Base-by-base conservation (phyloP, 2,797 vertebrate species). In the Sebastes trivittatus region DNA sequence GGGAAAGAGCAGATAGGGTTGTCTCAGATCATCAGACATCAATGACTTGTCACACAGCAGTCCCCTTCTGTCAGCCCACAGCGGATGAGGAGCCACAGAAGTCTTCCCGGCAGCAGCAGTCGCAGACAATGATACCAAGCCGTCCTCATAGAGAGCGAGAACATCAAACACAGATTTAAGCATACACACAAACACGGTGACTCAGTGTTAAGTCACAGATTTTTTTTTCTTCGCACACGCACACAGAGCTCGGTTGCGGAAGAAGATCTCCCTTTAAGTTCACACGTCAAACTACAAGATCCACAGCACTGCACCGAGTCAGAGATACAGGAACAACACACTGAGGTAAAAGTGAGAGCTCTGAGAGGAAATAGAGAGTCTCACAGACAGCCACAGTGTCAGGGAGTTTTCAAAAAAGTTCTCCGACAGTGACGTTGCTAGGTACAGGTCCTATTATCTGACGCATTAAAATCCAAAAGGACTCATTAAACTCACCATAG, bases 11-110 rank as follows among this genome's bases (percentile, higher is more conserved):
- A 84, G 75, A 86, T 22, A 73, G 74, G 71, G 80, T 78, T 87
- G 74, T 82, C 78, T 88, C 65, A 86, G 89, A 93, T 92, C 92
- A 88, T 75, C 72, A 73, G 65, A 92, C 92, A 91, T 93, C 89
- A 92, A 66, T 91, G 82, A 74, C 82, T 89, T 92, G 89, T 93
- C 92, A 92, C 72, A 69, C 72, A 83, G 81, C 82, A 81, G 76
- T 78, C 79, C 80, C 83, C 77, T 77, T 65, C 83, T 88, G 87
- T 89, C 87, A 85, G 87, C 85, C 81, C 82, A 67, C 77, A 75
- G 83, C 60, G 75, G 59, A 86, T 23, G 23, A 70, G 80, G 80
- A 86, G 78, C 69, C 86, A 78, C 85, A 75, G 76, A 90, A 91
- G 88, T 85, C 85, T 88, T 88, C 87, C 77, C 82, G 18, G 46